phyloP scores from a whole-genome alignment of 2,113 vertebrate species.

The Zosterops hypoxanthus region DNA sequence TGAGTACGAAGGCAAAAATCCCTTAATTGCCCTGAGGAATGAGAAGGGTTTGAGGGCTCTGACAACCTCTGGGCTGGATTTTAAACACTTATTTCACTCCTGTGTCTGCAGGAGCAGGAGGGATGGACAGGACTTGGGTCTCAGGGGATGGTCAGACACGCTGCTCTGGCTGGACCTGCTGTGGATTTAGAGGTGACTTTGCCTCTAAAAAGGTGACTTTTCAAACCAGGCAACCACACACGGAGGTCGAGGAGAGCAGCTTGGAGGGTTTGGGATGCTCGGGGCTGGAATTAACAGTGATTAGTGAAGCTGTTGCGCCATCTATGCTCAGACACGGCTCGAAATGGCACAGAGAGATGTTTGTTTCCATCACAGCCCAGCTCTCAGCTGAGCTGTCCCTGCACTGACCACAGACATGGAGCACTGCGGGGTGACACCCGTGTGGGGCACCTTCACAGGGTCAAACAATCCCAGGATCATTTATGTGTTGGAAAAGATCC shows the following conservation, averaged over 20 bases:
- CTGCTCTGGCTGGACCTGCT: not conserved
- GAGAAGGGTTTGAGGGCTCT: not conserved
- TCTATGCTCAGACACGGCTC: not conserved
- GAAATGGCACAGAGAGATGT: fast-evolving
- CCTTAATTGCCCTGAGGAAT: not conserved
- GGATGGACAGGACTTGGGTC: not conserved
- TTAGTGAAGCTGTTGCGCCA: constrained; percentile 20
- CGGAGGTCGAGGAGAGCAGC: not conserved
- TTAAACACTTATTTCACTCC: not conserved
- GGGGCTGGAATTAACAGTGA: not conserved
- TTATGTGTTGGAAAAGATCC: not conserved
- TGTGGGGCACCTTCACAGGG: not conserved
- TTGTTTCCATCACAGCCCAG: not conserved
- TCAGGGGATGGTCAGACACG: fast-evolving
- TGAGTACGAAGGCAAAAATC: not conserved
- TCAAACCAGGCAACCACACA: fast-evolving
- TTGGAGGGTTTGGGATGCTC: not conserved
- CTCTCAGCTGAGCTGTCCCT: not conserved
- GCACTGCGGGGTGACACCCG: fast-evolving
- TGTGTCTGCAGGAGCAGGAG: not conserved
- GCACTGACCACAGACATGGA: not conserved
- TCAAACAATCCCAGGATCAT: fast-evolving
- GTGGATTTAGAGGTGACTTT: not conserved
- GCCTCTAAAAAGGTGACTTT: not conserved
- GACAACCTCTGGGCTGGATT: not conserved